A percentile compares a stretch with the other conserved stretches of the same genome.
These are phyloP conservation scores for Galeopsomyia nigrocyanea DNA, from an alignment of 2,888 invertebrate species.

Conservation along the genomic window DNA sequence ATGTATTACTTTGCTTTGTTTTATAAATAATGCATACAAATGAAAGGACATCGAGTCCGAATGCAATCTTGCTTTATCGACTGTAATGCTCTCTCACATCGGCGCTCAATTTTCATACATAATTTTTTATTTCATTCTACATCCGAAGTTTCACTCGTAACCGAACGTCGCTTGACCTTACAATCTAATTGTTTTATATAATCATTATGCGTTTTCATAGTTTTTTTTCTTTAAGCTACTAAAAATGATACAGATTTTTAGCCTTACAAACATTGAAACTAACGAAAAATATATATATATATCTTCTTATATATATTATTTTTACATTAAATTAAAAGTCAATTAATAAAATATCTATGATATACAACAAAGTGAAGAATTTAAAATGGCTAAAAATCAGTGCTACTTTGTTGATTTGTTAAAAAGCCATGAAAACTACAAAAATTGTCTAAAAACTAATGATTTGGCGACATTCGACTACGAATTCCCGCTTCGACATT, in stretches of 20 bases:
- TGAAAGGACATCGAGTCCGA: constrained; percentile 51
- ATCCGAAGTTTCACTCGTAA: constrained; percentile 16
- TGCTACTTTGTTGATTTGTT: not conserved
- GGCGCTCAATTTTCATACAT: constrained; percentile 8
- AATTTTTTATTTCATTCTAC: constrained; percentile 17
- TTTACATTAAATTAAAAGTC: constrained; percentile 14
- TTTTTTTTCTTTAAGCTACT: constrained; percentile 4
- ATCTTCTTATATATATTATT: constrained; percentile 4
- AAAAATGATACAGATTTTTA: no score
- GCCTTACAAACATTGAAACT: not conserved
- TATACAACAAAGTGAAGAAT: not conserved
- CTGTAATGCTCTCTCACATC: constrained; percentile 38
- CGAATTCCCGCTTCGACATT: constrained; percentile 10
- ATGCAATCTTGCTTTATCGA: constrained; percentile 56
- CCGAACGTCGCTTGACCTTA: constrained; percentile 27
- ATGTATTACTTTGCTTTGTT: constrained; percentile 43
- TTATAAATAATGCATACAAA: constrained; percentile 49
- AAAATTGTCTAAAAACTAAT: constrained; percentile 32
- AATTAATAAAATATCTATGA: constrained; percentile 14
- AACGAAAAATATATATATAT: constrained; percentile 1
- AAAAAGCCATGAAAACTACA: constrained; percentile 37
- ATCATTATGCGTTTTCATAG: constrained; percentile 43
- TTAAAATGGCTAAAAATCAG: not conserved
- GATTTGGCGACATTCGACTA: constrained; percentile 38
- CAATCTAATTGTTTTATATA: constrained; percentile 41